phyloP scores from a whole-genome alignment of 2,888 invertebrate species.

The Luffia ferchaultella region DNA sequence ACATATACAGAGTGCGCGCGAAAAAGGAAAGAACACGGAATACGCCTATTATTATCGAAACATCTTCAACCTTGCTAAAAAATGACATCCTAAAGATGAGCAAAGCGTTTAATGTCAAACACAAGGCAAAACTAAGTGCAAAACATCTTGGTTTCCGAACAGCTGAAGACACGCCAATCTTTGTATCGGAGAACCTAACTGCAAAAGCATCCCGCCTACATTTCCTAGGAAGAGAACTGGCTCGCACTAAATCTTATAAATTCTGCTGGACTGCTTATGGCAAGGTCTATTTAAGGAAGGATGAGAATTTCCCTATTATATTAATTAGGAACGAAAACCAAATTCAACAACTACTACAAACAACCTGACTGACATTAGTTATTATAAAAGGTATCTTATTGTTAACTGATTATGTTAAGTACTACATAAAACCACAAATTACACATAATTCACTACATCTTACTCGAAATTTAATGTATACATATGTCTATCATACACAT shows the following conservation, averaged over 20 bases:
- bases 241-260: neutral
- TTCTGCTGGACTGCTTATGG: conserved; percentile 4
- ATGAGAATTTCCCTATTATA: neutral
- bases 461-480: neutral
- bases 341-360: neutral
- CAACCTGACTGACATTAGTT: too few relatives aligned
- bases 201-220: too few relatives aligned
- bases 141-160: neutral
- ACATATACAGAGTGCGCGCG: conserved; percentile 12
- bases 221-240: neutral
- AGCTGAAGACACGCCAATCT: neutral
- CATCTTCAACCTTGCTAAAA: neutral
- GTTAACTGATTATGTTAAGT: too few relatives aligned
- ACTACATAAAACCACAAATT: too few relatives aligned
- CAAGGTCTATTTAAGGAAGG: neutral
- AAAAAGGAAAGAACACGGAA: conserved; percentile 7
- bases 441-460: neutral
- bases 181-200: neutral
- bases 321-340: neutral
- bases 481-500: too few relatives aligned
- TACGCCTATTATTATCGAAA: conserved; percentile 6
- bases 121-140: neutral
- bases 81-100: neutral
- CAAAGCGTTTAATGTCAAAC: neutral
- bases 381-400: too few relatives aligned